These are phyloP conservation scores for Plemyria rubiginata DNA, from an alignment of 2,888 invertebrate species.

Conservation along the genomic window DNA sequence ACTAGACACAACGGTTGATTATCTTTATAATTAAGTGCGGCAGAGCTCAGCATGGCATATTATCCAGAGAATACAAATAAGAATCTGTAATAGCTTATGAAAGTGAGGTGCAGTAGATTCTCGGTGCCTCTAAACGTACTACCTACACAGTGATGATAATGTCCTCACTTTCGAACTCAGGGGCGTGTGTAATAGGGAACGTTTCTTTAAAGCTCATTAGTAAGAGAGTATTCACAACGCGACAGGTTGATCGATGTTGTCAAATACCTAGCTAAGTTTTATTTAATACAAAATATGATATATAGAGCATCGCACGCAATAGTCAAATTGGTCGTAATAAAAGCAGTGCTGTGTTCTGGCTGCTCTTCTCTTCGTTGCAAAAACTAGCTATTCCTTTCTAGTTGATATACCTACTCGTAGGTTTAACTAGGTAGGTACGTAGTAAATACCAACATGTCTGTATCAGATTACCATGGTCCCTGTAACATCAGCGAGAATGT, in stretches of 20 bases:
- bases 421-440: no score
- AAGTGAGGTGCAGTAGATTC: constrained; percentile 46
- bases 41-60: constrained; percentile 30
- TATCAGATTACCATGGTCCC: background rate
- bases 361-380: no score
- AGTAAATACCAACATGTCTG: background rate
- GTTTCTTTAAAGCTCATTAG: constrained; percentile 33
- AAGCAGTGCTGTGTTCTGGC: no score
- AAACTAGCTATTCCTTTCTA: no score
- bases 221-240: constrained; percentile 30
- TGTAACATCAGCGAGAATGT: background rate
- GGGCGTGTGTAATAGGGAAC: constrained; percentile 37
- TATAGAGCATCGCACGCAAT: no score
- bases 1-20: constrained; percentile 26
- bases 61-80: constrained; percentile 26
- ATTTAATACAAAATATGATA: no score
- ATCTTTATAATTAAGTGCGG: constrained; percentile 32
- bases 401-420: no score
- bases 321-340: no score
- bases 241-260: constrained; percentile 2
- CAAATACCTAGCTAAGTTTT: no score
- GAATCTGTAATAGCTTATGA: constrained; percentile 44
- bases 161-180: constrained; percentile 42
- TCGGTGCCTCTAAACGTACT: constrained; percentile 2
- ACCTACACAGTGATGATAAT: constrained; percentile 41